A percentile compares a stretch with the other conserved stretches of the same genome.
Evolutionary conservation across 1,140 invertebrate genomes (phyloP).

Genomic region (Drosophila paulistorum): DNA sequence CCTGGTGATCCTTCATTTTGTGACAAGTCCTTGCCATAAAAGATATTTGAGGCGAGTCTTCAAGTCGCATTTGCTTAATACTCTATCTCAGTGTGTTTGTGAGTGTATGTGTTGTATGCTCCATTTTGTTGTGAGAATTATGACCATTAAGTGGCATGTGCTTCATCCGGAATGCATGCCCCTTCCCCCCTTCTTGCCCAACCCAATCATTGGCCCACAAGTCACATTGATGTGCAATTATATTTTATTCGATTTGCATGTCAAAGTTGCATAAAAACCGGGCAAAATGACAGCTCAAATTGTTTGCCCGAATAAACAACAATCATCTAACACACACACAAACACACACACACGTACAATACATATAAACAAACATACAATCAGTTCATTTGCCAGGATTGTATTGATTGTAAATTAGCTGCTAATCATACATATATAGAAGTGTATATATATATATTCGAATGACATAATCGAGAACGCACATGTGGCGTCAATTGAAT

Average conservation of each 20-base stretch:
- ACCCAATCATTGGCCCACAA: neutral
- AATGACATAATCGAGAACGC: slow-evolving; percentile 60
- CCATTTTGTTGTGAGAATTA: neutral
- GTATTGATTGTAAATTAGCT: slow-evolving; percentile 31
- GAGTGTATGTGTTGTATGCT: neutral
- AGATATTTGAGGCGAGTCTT: neutral
- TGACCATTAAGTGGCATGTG: slow-evolving; percentile 7
- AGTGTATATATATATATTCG: slow-evolving; percentile 16
- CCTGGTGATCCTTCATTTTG: too few relatives aligned
- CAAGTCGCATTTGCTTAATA: neutral
- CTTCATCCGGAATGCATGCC: slow-evolving; percentile 5
- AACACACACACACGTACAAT: neutral
- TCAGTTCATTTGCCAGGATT: slow-evolving; percentile 11
- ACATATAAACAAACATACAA: neutral
- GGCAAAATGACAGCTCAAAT: slow-evolving; percentile 57
- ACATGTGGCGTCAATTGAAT: slow-evolving; percentile 32
- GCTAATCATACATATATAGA: slow-evolving; percentile 4
- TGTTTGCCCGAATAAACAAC: slow-evolving; percentile 73
- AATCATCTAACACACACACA: slow-evolving; percentile 7
- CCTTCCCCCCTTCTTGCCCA: neutral
- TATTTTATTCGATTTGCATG: slow-evolving; percentile 68
- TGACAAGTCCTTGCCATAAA: too few relatives aligned
- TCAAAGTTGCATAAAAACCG: slow-evolving; percentile 61
- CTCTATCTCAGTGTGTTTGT: too few relatives aligned
- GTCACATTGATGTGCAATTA: slow-evolving; percentile 46